Evolutionary conservation across 1,140 invertebrate species (phyloP), one percentile per base, ranked within the genome.

Genomic region (Polyergus mexicanus): DNA sequence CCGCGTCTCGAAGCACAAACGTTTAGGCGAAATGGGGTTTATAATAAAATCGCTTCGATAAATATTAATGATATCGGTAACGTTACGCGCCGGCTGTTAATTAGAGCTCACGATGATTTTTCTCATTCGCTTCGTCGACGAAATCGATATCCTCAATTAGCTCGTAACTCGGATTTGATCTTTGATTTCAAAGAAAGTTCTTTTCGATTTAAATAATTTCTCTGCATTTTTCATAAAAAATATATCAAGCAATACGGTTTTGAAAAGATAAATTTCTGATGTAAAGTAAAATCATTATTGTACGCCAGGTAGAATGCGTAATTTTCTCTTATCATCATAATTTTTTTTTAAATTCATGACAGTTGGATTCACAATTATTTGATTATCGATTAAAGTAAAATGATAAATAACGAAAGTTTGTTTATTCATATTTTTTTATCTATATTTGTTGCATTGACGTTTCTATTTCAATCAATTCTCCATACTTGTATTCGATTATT

Each of bases 31-130:
- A 84, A 77, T 84, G 60, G 58, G n/a, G 58, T 44, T 63, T 77
- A 84, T 84, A 84, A 84, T 84, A 65, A 84, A 84, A 77, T 84
- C n/a, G 60, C 58, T 28, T n/a, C 72, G 72, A 77, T 84, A 84
- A 84, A 84, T 84, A 84, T 84, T 84, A 84, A 84, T 84, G 72
- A 63, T 77, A 68, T 65, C 62, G 44, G 13, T 75, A 51, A 13
- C 58, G 35, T 54, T 44, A 51, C 5, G 81, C 47, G 22, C 60
- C 60, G 47, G 72, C 58, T 84, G 58, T 66, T 72, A 84, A 22
- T 44, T 41, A 66, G 44, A 54, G 54, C 66, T 63, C n/a, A 51
- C 16, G 60, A 76, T 75, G 44, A 58, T n/a, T 69, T n/a, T 25
- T 63, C 80, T 84, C 35, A 32, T 44, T 35, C 51, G 11, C 41